These are phyloP conservation scores for Drosophila nannoptera DNA, from an alignment of 1,140 invertebrate species.

Conservation along the genomic window DNA sequence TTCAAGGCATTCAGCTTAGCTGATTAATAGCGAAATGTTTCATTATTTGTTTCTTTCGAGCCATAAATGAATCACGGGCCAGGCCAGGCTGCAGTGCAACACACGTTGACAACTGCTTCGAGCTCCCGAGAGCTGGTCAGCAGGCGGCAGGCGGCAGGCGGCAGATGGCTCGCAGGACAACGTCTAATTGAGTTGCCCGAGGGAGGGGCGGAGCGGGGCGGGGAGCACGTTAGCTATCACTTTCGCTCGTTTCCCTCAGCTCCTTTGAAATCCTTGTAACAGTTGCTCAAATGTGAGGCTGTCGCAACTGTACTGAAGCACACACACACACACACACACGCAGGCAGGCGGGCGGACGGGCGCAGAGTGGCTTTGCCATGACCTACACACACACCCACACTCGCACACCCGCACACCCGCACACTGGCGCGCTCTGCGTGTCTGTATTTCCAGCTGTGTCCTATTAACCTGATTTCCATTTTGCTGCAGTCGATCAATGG, in stretches of 20 bases:
- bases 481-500: constrained; percentile 36
- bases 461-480: constrained; percentile 33
- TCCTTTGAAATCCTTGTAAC: neutral
- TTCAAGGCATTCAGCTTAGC: neutral
- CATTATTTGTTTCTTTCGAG: too few species aligned
- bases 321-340: neutral
- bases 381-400: constrained; percentile 42
- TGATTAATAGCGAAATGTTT: neutral
- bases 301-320: constrained; percentile 15
- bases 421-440: constrained; percentile 7
- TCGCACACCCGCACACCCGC: constrained; percentile 15
- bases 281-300: constrained; percentile 15
- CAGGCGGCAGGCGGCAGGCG: neutral
- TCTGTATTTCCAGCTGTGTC: constrained; percentile 28
- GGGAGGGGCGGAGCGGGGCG: too few species aligned
- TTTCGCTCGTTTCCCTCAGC: neutral
- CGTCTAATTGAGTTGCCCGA: too few species aligned
- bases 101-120: neutral
- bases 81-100: neutral
- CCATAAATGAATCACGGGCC: neutral
- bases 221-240: too few species aligned
- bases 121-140: neutral
- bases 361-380: too few species aligned
- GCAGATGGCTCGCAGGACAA: neutral
- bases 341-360: constrained; percentile 23